Evolutionary conservation across 2,113 vertebrate species (phyloP).

Genomic region (Suricata suricatta): DNA sequence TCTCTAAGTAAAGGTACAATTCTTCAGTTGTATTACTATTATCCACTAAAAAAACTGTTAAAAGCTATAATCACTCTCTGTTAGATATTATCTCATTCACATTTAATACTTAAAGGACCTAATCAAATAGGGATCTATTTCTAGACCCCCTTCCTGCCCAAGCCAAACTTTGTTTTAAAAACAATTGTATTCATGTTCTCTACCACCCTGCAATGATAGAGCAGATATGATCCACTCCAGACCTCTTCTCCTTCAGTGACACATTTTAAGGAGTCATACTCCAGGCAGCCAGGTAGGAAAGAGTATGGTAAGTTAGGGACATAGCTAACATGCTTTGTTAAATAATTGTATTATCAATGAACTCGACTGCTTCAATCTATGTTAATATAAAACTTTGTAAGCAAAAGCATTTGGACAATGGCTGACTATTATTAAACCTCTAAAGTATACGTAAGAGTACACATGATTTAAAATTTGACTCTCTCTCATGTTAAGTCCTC

Average conservation of each 20-base stretch:
- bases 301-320: accelerated
- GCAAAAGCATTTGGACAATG: not conserved
- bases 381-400: not conserved
- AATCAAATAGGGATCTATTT: not conserved
- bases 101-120: not conserved
- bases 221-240: not conserved
- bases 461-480: not conserved
- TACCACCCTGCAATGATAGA: not conserved
- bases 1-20: not conserved
- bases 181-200: not conserved
- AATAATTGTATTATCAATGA: not conserved
- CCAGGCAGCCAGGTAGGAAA: not conserved
- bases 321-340: not conserved
- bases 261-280: not conserved
- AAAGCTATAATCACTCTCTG: not conserved
- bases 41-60: not conserved
- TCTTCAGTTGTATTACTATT: not conserved
- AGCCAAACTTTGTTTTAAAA: not conserved
- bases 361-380: not conserved
- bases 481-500: not conserved
- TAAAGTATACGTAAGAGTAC: not conserved
- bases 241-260: not conserved
- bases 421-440: not conserved
- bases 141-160: not conserved
- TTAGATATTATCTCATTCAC: not conserved